These are phyloP conservation scores for Ursus arctos DNA, from an alignment of 2,113 vertebrate genomes.

Conservation along the genomic window DNA sequence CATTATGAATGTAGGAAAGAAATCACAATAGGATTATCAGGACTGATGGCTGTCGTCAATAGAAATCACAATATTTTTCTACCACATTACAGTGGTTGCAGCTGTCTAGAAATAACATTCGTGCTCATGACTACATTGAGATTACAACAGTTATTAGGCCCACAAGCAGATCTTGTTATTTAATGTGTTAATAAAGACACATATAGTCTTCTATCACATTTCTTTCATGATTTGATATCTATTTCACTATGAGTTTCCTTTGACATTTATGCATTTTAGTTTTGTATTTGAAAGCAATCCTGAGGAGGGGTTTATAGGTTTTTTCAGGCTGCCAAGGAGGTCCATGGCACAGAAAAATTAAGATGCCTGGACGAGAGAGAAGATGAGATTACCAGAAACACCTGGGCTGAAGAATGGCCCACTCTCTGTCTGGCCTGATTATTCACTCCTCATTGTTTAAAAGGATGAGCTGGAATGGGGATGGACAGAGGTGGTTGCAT, in stretches of 20 bases:
- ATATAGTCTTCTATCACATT: background rate
- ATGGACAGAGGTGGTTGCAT: too few species aligned
- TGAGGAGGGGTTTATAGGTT: background rate
- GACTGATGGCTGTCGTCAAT: background rate
- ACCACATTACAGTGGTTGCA: background rate
- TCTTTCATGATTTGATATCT: background rate
- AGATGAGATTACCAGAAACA: background rate
- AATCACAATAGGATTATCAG: background rate
- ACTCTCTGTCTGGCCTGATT: background rate
- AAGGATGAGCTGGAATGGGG: background rate
- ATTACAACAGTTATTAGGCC: background rate
- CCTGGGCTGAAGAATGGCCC: background rate
- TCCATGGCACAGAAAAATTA: background rate
- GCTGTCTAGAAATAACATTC: background rate
- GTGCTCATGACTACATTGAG: background rate
- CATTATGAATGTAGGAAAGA: background rate
- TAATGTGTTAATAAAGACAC: slow-evolving; percentile 13
- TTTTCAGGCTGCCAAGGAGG: background rate
- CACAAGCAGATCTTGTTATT: background rate
- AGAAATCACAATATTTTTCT: slow-evolving; percentile 24
- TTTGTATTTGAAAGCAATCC: background rate
- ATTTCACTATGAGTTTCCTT: background rate
- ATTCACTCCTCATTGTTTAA: background rate
- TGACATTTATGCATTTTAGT: background rate
- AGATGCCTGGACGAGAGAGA: background rate